These are phyloP conservation scores for Paragorgia papillata DNA, from an alignment of 92 coral and sea anemone genomes.

Conservation along the genomic window DNA sequence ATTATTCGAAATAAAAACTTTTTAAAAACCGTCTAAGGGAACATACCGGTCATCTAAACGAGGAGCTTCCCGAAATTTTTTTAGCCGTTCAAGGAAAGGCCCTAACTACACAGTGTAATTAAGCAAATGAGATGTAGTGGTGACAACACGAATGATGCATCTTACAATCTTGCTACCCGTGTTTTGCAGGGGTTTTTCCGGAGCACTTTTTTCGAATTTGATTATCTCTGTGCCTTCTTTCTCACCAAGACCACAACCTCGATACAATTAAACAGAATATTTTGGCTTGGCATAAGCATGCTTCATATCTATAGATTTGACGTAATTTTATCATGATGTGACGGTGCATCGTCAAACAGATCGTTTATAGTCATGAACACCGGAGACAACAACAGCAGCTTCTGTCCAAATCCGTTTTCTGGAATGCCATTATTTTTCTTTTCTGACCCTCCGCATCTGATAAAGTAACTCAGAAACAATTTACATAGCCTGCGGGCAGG, in stretches of 20 bases:
- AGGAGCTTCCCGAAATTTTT: slow-evolving; percentile 11
- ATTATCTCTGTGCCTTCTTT: slow-evolving; percentile 36
- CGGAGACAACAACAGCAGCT: slow-evolving; percentile 12
- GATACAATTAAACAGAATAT: slow-evolving; percentile 39
- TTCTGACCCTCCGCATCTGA: slow-evolving; percentile 54
- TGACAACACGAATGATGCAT: not conserved
- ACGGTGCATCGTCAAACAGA: slow-evolving; percentile 54
- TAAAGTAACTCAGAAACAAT: slow-evolving; percentile 40
- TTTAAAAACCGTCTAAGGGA: slow-evolving; percentile 39
- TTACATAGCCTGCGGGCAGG: too few relatives aligned
- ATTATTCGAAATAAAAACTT: slow-evolving; percentile 20
- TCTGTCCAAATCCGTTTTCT: slow-evolving; percentile 33
- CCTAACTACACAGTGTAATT: slow-evolving; percentile 7
- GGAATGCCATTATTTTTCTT: slow-evolving; percentile 43
- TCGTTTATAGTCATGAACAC: too few relatives aligned
- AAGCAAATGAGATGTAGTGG: slow-evolving; percentile 48
- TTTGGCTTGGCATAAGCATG: slow-evolving; percentile 53
- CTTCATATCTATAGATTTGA: slow-evolving; percentile 45
- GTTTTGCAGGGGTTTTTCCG: slow-evolving; percentile 38
- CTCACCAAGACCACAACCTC: slow-evolving; percentile 43
- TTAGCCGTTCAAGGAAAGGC: slow-evolving; percentile 36
- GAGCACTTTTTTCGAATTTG: slow-evolving; percentile 37
- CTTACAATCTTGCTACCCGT: slow-evolving; percentile 37
- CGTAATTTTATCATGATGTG: slow-evolving; percentile 39
- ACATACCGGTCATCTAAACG: slow-evolving; percentile 32